phyloP scores from a whole-genome alignment of 2,113 vertebrate species.

The Oenanthe melanoleuca region DNA sequence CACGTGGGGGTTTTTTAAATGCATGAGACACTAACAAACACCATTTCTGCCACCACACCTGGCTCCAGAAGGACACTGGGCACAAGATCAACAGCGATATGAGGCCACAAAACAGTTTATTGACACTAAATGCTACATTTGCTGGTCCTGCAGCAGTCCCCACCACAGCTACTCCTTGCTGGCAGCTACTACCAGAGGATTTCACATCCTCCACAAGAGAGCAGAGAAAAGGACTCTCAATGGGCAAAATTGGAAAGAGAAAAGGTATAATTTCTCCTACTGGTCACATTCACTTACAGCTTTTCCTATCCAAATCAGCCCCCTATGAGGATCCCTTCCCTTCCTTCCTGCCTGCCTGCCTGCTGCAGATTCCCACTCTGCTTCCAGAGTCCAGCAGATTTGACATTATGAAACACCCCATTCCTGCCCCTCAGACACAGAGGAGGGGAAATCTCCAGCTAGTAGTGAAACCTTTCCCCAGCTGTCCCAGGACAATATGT shows the following conservation, averaged over 20 bases:
- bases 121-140: neutral
- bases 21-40: neutral
- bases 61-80: neutral
- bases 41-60: neutral
- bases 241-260: neutral
- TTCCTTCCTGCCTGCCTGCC: neutral
- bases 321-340: neutral
- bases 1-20: neutral
- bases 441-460: neutral
- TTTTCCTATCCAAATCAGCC: neutral
- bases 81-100: neutral
- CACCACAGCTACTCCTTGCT: neutral
- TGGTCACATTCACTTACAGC: neutral
- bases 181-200: neutral
- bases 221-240: neutral
- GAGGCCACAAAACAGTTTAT: rapidly evolving
- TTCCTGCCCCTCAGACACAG: neutral
- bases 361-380: neutral
- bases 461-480: neutral
- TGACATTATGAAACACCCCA: rapidly evolving
- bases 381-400: neutral
- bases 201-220: neutral
- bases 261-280: neutral
- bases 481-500: neutral
- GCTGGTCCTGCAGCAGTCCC: neutral